Evolutionary conservation across 2,113 vertebrate genomes (phyloP).

Genomic region (Lichenostomus cassidix): DNA sequence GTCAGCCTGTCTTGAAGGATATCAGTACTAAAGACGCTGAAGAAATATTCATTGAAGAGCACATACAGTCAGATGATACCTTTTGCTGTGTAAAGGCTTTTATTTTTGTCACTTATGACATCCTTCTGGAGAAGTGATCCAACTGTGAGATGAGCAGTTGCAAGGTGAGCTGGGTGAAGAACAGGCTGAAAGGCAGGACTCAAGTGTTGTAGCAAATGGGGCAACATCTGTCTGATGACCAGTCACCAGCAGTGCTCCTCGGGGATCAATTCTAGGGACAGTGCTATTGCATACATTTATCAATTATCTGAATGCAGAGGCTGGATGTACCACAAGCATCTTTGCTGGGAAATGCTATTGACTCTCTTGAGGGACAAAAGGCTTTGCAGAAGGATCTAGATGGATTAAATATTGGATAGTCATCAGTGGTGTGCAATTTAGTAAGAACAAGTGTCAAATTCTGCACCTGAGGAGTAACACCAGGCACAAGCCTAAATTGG

Average conservation of each 20-base stretch:
- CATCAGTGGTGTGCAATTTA: background rate
- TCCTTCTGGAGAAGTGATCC: background rate
- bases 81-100: background rate
- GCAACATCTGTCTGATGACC: background rate
- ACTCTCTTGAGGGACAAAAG: background rate
- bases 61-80: background rate
- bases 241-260: background rate
- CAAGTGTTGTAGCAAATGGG: background rate
- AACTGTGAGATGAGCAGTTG: background rate
- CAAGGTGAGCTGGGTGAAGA: background rate
- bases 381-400: background rate
- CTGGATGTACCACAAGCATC: background rate
- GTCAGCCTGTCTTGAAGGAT: background rate
- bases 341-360: background rate
- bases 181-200: background rate
- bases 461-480: background rate
- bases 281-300: background rate
- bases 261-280: too few relatives aligned
- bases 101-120: background rate
- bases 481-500: fast-evolving
- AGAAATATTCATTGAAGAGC: background rate
- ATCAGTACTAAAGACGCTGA: background rate
- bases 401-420: background rate
- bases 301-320: background rate
- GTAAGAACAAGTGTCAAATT: background rate